phyloP scores from a whole-genome alignment of 2,888 invertebrate species.

The Parasteatoda lunata region DNA sequence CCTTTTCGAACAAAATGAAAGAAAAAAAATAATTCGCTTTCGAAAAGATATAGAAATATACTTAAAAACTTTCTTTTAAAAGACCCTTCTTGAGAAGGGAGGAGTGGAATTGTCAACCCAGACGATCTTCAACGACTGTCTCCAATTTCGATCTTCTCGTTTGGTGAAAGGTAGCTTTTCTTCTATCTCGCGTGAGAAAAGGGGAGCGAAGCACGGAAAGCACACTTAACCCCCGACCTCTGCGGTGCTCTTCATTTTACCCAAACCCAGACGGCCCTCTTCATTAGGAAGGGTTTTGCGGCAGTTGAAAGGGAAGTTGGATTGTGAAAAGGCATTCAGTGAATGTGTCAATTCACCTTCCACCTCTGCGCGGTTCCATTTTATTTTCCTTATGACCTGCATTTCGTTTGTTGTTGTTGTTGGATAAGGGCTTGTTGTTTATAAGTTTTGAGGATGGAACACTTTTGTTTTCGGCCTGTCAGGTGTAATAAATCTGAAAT shows the following conservation, averaged over 20 bases:
- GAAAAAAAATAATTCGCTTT: no score
- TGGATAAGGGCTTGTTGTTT: no score
- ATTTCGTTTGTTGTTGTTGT: no score
- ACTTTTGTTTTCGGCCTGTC: no score
- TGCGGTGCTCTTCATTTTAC: constrained; percentile 11
- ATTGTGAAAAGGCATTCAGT: constrained; percentile 10
- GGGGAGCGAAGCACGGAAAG: constrained; percentile 61
- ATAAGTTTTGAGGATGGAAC: no score
- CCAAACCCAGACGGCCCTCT: constrained; percentile 3
- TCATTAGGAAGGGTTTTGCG: background rate
- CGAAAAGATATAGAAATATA: no score
- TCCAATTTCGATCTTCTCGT: constrained; percentile 13
- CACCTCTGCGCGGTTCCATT: background rate
- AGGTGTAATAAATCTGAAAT: no score
- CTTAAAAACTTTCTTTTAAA: no score
- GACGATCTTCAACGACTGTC: background rate
- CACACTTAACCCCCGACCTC: constrained; percentile 53
- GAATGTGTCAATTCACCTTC: background rate
- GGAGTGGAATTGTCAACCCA: no score
- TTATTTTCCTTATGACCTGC: background rate
- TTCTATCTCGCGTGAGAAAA: constrained; percentile 13
- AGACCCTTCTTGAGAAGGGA: no score
- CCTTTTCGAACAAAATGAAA: no score
- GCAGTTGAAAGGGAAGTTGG: background rate
- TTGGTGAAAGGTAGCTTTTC: background rate